Evolutionary conservation across 2,797 vertebrate species (phyloP), one percentile per base, ranked within the genome.

Genomic region (Gymnoscopelus microlampas): DNA sequence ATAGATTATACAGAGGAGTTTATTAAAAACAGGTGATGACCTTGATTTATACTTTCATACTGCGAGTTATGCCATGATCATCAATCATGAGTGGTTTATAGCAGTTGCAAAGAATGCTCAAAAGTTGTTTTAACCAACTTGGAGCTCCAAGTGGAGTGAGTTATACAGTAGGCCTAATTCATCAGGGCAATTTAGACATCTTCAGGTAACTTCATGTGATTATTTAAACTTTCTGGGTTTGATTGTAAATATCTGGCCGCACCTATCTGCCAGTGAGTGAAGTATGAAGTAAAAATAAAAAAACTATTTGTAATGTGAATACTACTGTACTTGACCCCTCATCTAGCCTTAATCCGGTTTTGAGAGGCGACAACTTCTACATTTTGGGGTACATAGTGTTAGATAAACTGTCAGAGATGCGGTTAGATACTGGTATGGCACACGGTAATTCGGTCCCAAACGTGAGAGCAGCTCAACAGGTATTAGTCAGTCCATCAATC

Each of bases 401-500:
- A 56, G 71, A 85, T 85, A 62, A 77, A 48, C 81, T 85, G 77
- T 72, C 69, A 63, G 53, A 71, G 78, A 73, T 9, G 8, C 2
- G 62, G 57, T 72, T 32, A 39, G 51, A 53, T 53, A 62, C n/a
- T 74, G 68, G 24, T 73, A 3, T 15, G 64, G 56, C 63, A 51
- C 73, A 72, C 13, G 49, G 13, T 53, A 66, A 59, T 68, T 73
- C 44, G 61, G 59, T 14, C 24, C 29, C 14, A 5, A 61, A 58
- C 60, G 8, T 69, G 62, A 60, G 62, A 26, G 49, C 66, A 66
- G 71, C 78, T 66, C 69, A 74, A 69, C 74, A 73, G 74, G 78
- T 85, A 19, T 86, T 77, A 78, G 65, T 50, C 67, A 73, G 69
- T 72, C 44, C 58, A 77, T 85, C 79, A 86, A 80, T 79, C 72